Evolutionary conservation across 2,113 vertebrate species (phyloP), one percentile per base, ranked within the genome.

Genomic region (Cricetomys ansorgei): DNA sequence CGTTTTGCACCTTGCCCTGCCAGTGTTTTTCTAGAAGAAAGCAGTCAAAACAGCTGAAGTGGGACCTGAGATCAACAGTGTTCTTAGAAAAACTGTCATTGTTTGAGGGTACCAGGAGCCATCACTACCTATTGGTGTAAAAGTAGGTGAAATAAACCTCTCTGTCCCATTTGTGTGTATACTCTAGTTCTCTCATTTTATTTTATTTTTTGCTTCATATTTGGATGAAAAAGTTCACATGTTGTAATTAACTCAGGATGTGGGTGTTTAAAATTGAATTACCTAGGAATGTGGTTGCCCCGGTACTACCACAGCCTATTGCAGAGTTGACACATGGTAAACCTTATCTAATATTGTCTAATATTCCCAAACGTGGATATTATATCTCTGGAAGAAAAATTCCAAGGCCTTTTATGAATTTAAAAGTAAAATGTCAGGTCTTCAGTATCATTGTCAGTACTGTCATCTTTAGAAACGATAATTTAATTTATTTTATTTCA

Each of bases 151-250:
- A 55, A 65, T n/a, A 29, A 0, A 67, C 27, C 17, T 89, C 31
- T 50, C 37, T 90, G 7, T 23, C 48, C 3, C 48, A n/a, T 40
- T 65, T 50, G 31, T 69, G 31, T 13, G 25, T 53, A 12, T 19
- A 9, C 37, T 70, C 34, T n/a, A n/a, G n/a, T n/a, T 70, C 5
- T 75, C 23, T 45, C 50, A 37, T 53, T 6, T 8, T 31, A 40
- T 45, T 75, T 10, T 8, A 48, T 25, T 75, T 10, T 73, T 55
- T 8, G 53, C 15, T 91, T 62, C 21, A 13, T 27, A 83, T 37
- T 80, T 87, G 90, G 65, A 88, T 43, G 77, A 16, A 91, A 57
- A 27, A 11, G 79, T 93, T 95, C 34, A 73, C 37, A 21, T 86
- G 48, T 69, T 75, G 86, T 92, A 91, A 92, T 91, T 92, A 89